Percentiles rank a stretch among this genome's conserved stretches.
These are phyloP conservation scores for Morus bassanus DNA, from an alignment of 2,797 vertebrate genomes.

Conservation along the genomic window DNA sequence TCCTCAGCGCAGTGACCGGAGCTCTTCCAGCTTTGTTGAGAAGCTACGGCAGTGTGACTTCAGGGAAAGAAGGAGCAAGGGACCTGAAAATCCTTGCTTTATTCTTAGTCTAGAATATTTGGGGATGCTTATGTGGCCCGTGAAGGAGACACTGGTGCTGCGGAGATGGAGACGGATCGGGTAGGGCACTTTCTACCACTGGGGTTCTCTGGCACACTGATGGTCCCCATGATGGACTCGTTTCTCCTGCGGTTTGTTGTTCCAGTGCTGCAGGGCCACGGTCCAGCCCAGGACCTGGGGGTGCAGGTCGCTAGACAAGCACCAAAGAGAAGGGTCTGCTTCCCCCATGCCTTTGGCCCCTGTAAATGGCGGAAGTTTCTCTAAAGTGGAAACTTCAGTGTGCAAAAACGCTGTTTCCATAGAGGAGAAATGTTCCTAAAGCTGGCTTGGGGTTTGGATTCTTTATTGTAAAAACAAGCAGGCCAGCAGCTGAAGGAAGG, in stretches of 20 bases:
- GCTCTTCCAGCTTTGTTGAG: background rate
- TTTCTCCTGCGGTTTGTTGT: background rate
- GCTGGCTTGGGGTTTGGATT: background rate
- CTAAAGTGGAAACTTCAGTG: background rate
- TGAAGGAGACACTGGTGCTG: background rate
- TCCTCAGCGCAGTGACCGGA: accelerated
- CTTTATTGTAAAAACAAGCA: background rate
- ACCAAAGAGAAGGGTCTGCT: background rate
- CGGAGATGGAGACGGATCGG: accelerated
- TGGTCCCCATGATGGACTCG: background rate
- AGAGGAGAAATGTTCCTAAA: background rate
- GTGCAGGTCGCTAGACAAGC: accelerated
- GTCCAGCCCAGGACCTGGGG: background rate
- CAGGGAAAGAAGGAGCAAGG: background rate
- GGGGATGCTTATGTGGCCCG: background rate
- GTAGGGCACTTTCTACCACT: background rate
- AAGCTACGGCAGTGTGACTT: background rate
- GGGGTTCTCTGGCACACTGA: background rate
- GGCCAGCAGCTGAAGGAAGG: background rate
- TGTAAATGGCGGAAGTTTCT: background rate
- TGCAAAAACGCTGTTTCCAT: accelerated
- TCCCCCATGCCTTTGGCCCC: background rate
- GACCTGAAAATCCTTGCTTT: background rate
- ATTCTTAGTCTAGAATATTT: background rate
- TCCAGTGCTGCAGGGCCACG: background rate